Conservation (phyloP, 2,113 vertebrate genomes). For the Spheniscus mendiculus region DNA sequence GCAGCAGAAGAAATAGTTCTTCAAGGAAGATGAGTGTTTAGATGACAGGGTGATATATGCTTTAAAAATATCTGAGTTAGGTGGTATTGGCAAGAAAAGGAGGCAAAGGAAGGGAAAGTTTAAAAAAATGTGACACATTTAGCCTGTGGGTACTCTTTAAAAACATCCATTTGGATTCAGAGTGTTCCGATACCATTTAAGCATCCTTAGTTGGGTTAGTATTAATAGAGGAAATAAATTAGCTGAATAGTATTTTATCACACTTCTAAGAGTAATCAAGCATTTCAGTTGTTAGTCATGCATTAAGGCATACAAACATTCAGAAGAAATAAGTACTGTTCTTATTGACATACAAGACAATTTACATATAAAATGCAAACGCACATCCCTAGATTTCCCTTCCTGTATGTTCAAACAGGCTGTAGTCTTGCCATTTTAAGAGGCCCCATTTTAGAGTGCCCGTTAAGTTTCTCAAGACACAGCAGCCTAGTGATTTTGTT, state of each 20-base stretch:
- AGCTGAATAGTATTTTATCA: not conserved
- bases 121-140: not conserved
- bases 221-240: slow-evolving; percentile 10
- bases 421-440: not conserved
- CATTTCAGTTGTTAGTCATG: not conserved
- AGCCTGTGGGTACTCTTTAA: not conserved
- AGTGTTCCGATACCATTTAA: not conserved
- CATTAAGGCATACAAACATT: not conserved
- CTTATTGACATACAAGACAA: not conserved
- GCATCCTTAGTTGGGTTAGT: not conserved
- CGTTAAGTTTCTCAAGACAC: not conserved
- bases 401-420: not conserved
- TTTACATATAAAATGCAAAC: not conserved
- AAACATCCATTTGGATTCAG: not conserved
- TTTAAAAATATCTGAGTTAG: not conserved
- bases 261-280: not conserved
- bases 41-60: not conserved
- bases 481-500: not conserved
- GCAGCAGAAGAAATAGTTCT: not conserved
- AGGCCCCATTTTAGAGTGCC: not conserved
- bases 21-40: not conserved
- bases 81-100: not conserved
- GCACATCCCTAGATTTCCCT: not conserved
- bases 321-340: not conserved
- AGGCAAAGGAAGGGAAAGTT: not conserved